phyloP scores from a whole-genome alignment of 2,797 vertebrate genomes.

The Dromococcyx pavoninus region DNA sequence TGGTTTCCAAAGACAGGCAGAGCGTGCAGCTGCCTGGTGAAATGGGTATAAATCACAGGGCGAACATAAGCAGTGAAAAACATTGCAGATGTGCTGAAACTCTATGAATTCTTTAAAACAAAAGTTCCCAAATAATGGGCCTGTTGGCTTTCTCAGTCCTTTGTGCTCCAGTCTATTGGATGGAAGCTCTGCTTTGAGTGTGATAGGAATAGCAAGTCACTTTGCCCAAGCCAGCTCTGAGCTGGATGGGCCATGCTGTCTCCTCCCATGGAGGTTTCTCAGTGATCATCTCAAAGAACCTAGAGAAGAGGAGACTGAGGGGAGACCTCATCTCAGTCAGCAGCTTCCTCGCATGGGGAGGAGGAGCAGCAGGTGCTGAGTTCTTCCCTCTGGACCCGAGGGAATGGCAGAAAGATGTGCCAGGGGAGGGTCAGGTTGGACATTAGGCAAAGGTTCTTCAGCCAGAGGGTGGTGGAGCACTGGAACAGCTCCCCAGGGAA shows the following conservation, averaged over 20 bases:
- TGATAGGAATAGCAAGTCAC: background rate
- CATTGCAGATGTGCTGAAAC: background rate
- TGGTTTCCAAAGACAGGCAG: background rate
- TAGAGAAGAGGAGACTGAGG: no score
- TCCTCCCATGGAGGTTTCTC: background rate
- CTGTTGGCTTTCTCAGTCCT: background rate
- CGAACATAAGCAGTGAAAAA: background rate
- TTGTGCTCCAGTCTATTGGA: background rate
- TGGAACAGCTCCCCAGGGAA: no score
- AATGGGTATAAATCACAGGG: background rate
- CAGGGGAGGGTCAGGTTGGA: no score
- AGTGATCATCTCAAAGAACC: no score
- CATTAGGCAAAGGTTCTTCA: no score
- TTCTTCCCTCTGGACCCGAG: no score
- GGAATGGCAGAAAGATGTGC: no score
- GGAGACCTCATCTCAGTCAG: no score
- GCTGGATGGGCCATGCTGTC: background rate
- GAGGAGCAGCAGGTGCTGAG: no score
- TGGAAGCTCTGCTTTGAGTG: background rate
- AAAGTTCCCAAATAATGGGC: background rate
- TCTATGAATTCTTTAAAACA: background rate
- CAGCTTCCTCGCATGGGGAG: no score
- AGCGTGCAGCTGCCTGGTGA: background rate
- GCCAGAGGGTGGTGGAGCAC: no score
- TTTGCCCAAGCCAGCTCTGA: background rate